phyloP scores from a whole-genome alignment of 2,113 vertebrate genomes.

The Chitala chitala region DNA sequence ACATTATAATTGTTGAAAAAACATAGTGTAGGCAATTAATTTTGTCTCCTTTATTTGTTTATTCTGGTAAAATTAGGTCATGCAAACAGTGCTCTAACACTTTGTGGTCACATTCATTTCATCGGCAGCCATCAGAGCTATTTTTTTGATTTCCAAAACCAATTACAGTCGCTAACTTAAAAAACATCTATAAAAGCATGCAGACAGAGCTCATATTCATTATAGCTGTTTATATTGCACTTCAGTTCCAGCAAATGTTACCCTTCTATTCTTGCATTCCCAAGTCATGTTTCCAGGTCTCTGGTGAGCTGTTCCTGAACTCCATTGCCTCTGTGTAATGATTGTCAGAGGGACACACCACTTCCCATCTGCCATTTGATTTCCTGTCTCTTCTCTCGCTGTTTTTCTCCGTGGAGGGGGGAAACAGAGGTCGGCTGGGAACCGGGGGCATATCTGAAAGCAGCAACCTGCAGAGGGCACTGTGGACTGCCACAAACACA shows the following conservation, averaged over 20 bases:
- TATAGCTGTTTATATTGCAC: not conserved
- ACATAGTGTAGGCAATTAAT: too few relatives aligned
- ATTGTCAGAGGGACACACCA: too few relatives aligned
- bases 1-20: not conserved
- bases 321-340: too few relatives aligned
- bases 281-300: too few relatives aligned
- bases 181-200: not conserved
- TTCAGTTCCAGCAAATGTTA: too few relatives aligned
- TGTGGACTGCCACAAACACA: slow-evolving; percentile 54
- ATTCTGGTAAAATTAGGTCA: not conserved
- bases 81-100: not conserved
- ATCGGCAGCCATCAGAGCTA: not conserved
- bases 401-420: not conserved
- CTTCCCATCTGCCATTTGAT: too few relatives aligned
- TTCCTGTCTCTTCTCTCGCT: too few relatives aligned
- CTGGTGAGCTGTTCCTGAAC: too few relatives aligned
- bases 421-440: not conserved
- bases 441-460: not conserved
- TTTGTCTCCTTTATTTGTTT: not conserved
- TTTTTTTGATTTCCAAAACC: not conserved
- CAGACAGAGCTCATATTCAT: not conserved
- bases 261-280: too few relatives aligned
- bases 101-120: not conserved
- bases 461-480: slow-evolving; percentile 70
- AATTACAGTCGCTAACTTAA: not conserved